Evolutionary conservation across 2,888 invertebrate species (phyloP), one percentile per base, ranked within the genome.

Genomic region (Thereva unica): DNA sequence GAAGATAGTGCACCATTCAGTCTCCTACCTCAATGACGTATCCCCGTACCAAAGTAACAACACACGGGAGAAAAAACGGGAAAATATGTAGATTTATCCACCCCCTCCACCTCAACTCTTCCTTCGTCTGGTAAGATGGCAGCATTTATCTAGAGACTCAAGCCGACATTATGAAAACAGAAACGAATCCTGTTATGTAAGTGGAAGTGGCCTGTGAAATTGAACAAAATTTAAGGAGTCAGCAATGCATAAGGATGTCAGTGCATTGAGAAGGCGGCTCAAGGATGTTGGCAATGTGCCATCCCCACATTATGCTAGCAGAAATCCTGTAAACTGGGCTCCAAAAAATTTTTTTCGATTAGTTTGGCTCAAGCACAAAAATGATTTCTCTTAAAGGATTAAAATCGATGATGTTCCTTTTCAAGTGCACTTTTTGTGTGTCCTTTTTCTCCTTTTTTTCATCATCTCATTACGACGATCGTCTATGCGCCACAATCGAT

Each of bases 141-240:
- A 23, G 23, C 23, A 23, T 23, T 23, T 23, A 23, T 23, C 23
- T 23, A 23, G 23, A 23, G 23, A 23, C 23, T 23, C 23, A 23
- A 23, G 23, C 23, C 23, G 23, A 23, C 23, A 23, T 23, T 23
- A 23, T 50, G 35, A 35, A 61, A 61, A 61, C 12, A 40, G 23
- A 50, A 38, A 50, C 50, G 40, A 50, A 61, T 61, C 50, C 49
- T 50, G 61, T 61, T 40, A 61, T 10, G 34, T 50, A 34, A 61
- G 45, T 61, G 61, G 61, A 61, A 61, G 41, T 50, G 50, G 61
- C 34, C 61, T 61, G 50, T 61, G 47, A 61, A 61, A 50, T 61
- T 61, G 61, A 40, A 61, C 61, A 61, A 41, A 23, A 50, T 61
- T 34, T 49, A 49, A 38, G 50, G 50, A 40, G 40, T 49, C 40